phyloP scores from a whole-genome alignment of 2,797 vertebrate genomes.

The Sebastes ruberrimus region DNA sequence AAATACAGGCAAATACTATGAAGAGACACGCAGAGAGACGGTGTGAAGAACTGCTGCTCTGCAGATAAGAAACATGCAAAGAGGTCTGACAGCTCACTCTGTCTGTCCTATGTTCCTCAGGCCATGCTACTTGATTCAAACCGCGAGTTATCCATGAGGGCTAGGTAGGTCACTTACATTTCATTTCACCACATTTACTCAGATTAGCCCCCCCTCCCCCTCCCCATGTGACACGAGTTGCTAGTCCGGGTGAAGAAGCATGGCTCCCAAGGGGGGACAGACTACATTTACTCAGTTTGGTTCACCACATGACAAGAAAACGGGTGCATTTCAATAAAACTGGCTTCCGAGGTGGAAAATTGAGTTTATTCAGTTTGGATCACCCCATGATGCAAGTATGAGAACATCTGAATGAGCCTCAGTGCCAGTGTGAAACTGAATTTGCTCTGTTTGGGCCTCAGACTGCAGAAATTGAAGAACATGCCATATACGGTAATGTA shows the following conservation, averaged over 20 bases:
- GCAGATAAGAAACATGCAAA: slow-evolving; percentile 23
- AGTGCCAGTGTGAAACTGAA: slow-evolving; percentile 30
- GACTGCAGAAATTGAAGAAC: not conserved
- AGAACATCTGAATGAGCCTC: slow-evolving; percentile 38
- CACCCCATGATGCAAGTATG: slow-evolving; percentile 29
- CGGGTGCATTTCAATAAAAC: slow-evolving; percentile 29
- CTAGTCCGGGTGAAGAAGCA: not conserved
- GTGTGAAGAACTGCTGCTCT: not conserved
- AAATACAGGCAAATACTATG: not conserved
- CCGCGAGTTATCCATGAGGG: not conserved
- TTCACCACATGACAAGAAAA: slow-evolving; percentile 11
- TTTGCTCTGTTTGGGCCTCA: slow-evolving; percentile 25
- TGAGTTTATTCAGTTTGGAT: slow-evolving; percentile 24
- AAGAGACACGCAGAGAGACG: not conserved
- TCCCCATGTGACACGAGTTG: not conserved
- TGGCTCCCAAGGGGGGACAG: not conserved
- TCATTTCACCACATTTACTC: slow-evolving; percentile 42
- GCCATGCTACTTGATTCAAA: slow-evolving; percentile 15
- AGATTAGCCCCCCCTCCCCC: slow-evolving; percentile 25
- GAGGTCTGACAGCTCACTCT: slow-evolving; percentile 10
- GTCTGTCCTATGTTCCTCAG: slow-evolving; percentile 10
- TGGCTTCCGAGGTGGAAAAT: slow-evolving; percentile 27
- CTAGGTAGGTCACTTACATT: slow-evolving; percentile 36
- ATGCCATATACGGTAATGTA: not conserved
- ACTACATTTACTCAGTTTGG: slow-evolving; percentile 19